A percentile compares a stretch with the other conserved stretches of the same genome.
Conservation (phyloP, 2,888 invertebrate species). For the Leucozona laternaria region DNA sequence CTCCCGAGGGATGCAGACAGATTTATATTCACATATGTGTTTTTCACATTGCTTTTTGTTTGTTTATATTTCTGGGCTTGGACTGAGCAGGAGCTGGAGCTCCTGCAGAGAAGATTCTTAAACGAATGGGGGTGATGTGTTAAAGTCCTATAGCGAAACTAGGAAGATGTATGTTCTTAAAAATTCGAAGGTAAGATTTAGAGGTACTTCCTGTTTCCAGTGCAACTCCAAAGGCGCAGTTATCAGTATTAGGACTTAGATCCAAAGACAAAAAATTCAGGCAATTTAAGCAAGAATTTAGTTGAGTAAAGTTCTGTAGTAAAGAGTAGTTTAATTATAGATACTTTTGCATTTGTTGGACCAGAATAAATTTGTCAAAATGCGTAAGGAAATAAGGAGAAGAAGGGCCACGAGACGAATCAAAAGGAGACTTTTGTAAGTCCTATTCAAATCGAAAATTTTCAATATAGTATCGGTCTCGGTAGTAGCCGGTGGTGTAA, state of each 20-base stretch:
- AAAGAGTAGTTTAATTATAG: too few relatives aligned
- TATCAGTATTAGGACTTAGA: neutral
- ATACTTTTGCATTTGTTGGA: too few relatives aligned
- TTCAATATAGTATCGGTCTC: too few relatives aligned
- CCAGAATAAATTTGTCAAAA: too few relatives aligned
- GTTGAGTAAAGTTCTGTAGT: too few relatives aligned
- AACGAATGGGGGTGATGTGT: constrained; percentile 10
- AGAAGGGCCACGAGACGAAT: too few relatives aligned
- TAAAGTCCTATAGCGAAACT: neutral
- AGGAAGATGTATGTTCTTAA: neutral
- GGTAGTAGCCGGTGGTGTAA: too few relatives aligned
- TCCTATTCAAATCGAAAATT: too few relatives aligned
- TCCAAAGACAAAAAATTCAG: neutral
- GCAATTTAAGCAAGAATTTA: too few relatives aligned
- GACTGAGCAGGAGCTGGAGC: neutral
- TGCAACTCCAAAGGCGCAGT: neutral
- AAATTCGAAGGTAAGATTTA: neutral
- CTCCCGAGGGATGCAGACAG: constrained; percentile 72
- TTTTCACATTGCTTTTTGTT: constrained; percentile 35
- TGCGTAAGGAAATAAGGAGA: too few relatives aligned
- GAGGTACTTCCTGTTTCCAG: neutral
- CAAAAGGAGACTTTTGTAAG: too few relatives aligned
- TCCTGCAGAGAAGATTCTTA: neutral
- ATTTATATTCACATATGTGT: constrained; percentile 71
- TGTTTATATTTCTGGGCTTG: neutral